Conservation (phyloP, 2,797 vertebrate genomes). For the Chaetophractus vellerosus region DNA sequence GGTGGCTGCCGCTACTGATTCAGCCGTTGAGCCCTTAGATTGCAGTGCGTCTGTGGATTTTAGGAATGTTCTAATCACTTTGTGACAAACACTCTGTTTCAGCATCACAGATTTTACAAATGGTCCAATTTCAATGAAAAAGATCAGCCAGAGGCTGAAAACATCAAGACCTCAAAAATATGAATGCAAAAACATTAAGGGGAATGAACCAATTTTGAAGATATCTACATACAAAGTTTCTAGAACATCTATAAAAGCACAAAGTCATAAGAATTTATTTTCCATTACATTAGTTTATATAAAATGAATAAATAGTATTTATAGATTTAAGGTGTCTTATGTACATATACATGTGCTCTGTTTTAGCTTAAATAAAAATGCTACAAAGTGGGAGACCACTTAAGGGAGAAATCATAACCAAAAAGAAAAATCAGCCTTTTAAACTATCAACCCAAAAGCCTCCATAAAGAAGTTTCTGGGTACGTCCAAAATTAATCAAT, state of each 20-base stretch:
- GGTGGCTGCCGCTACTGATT: not conserved
- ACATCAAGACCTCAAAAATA: conserved; percentile 77
- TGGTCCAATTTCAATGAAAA: conserved; percentile 78
- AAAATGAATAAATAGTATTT: conserved; percentile 91
- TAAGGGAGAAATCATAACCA: conserved; percentile 74
- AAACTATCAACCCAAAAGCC: conserved; percentile 76
- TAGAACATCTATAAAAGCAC: conserved; percentile 89
- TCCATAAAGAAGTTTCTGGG: conserved; percentile 73
- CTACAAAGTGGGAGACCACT: conserved; percentile 80
- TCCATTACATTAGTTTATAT: conserved; percentile 89
- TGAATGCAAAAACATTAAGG: conserved; percentile 82
- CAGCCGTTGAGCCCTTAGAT: conserved; percentile 81
- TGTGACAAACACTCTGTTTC: conserved; percentile 60
- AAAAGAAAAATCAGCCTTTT: conserved; percentile 75
- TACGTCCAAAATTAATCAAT: conserved; percentile 69
- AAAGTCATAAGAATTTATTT: conserved; percentile 89
- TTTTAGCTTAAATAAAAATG: conserved; percentile 88
- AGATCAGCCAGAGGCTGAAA: conserved; percentile 74
- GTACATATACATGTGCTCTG: conserved; percentile 89
- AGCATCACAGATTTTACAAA: conserved; percentile 76
- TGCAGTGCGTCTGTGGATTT: conserved; percentile 71
- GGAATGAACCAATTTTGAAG: conserved; percentile 79
- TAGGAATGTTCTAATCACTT: conserved; percentile 77
- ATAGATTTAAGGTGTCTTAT: conserved; percentile 88
- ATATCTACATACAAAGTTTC: conserved; percentile 88